A percentile compares a stretch with the other conserved stretches of the same genome.
Conservation (phyloP, 1,140 invertebrate species). For the Zophobas atratus region DNA sequence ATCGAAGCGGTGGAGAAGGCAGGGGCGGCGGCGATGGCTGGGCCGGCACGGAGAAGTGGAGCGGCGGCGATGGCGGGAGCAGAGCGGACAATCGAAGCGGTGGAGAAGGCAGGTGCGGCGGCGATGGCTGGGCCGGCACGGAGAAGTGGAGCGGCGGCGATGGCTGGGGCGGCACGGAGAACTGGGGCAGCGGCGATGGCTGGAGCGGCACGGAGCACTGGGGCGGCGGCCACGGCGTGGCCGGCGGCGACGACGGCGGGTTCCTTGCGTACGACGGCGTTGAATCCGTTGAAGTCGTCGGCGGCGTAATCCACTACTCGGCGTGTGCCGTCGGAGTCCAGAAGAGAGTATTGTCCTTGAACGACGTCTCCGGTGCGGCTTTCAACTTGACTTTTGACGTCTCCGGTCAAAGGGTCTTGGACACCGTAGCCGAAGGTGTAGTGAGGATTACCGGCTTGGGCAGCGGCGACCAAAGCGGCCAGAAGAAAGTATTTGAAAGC, state of each 20-base stretch:
- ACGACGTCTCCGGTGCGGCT: conserved; percentile 58
- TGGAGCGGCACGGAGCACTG: conserved; percentile 56
- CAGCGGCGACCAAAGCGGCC: conserved; percentile 57
- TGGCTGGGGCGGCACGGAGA: conserved; percentile 49
- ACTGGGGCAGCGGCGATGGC: conserved; percentile 61
- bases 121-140: conserved; percentile 45
- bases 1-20: not conserved
- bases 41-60: conserved; percentile 63
- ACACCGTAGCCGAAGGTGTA: conserved; percentile 59
- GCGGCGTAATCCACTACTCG: conserved; percentile 71
- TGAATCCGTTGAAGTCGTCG: conserved; percentile 70
- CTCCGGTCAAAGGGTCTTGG: conserved; percentile 70
- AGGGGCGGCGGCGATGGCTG: conserved; percentile 7
- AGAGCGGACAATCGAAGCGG: conserved; percentile 48
- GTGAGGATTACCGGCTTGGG: conserved; percentile 58
- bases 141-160: conserved; percentile 27
- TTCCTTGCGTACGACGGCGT: conserved; percentile 69
- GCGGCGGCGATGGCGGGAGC: conserved; percentile 55
- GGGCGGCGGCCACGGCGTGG: conserved; percentile 56
- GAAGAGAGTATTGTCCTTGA: conserved; percentile 63
- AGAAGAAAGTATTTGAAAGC: conserved; percentile 34
- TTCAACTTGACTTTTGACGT: conserved; percentile 60
- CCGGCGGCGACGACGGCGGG: conserved; percentile 52
- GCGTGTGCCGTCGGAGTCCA: conserved; percentile 71
- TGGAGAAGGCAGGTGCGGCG: conserved; percentile 1